Evolutionary conservation across 2,888 invertebrate genomes (phyloP), one percentile per base, ranked within the genome.

Genomic region (Xylota segnis): DNA sequence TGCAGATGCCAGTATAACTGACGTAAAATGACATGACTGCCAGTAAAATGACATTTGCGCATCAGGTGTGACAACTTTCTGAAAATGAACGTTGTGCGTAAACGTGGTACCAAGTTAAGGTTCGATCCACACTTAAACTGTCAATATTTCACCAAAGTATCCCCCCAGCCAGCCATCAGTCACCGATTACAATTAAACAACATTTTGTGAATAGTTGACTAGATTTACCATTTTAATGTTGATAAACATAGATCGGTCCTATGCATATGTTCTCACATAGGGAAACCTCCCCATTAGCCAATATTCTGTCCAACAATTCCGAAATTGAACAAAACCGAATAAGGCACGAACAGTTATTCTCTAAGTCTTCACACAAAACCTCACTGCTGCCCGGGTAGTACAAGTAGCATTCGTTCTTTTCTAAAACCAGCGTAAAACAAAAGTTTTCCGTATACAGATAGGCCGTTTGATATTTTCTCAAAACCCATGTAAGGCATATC

Each of bases 391-490:
- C 87, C 0, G 87, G 84, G 70, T 54, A 74, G 14, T 74, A 87
- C 40, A 87, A 16, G 12, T 50, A 87, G 43, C 7, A 77, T 0
- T 74, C 14, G 7, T 23, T 68, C 4, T 81, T 65, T 9, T 81
- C 68, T 37, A 74, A 18, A 34, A 87, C 68, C 5, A 87, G 2
- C 0, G 87, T 59, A 18, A 87, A 77, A 1, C 81, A 87, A 43
- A 72, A 81, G 27, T 52, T 76, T 3, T 74, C 61, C n/a, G 76
- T 54, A 7, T 74, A 40, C 6, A 88, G 14, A 52, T 87, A 88
- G 7, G 82, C 82, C 0, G 83, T 84, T 68, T 81, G 81, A 18
- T 83, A 75, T 58, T 87, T 84, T 7, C 54, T 63, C 16, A 87
- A 78, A 14, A 78, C 75, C 77, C 74, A 72, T 18, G 66, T 50